Conservation (phyloP, 2,888 invertebrate species). For the Nomada lathburiana region DNA sequence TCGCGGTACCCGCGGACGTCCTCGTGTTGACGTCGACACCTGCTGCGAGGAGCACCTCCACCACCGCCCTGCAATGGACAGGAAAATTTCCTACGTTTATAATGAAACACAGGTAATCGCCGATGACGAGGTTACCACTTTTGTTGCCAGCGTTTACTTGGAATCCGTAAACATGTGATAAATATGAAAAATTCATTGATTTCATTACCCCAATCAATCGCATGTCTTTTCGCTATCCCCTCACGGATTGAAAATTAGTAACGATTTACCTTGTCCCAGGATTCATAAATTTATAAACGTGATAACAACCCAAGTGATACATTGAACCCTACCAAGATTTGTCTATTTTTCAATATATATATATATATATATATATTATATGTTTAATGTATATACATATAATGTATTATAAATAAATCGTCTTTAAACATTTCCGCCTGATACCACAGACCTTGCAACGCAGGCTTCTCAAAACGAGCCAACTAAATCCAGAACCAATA, state of each 20-base stretch:
- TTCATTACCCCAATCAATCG: neutral
- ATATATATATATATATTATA: too few species aligned
- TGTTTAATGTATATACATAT: neutral
- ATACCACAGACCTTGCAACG: neutral
- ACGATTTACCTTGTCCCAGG: too few species aligned
- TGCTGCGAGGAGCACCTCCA: constrained; percentile 92
- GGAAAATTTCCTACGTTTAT: neutral
- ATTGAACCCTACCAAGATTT: too few species aligned
- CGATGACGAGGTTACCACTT: too few species aligned
- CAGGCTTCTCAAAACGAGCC: neutral
- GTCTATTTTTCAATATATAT: too few species aligned
- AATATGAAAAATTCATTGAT: too few species aligned
- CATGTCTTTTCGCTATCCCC: neutral
- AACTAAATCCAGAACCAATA: constrained; percentile 15
- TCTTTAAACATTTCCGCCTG: neutral
- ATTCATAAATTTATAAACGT: too few species aligned
- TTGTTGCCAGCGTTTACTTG: too few species aligned
- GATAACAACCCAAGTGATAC: too few species aligned
- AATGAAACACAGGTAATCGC: too few species aligned
- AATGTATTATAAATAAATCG: neutral
- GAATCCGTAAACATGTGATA: too few species aligned
- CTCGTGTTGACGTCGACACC: constrained; percentile 95
- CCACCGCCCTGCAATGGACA: constrained; percentile 88
- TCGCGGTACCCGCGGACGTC: constrained; percentile 94
- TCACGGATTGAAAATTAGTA: too few species aligned